These are phyloP conservation scores for Drosophila koepferae DNA, from an alignment of 2,888 invertebrate genomes.

Conservation along the genomic window DNA sequence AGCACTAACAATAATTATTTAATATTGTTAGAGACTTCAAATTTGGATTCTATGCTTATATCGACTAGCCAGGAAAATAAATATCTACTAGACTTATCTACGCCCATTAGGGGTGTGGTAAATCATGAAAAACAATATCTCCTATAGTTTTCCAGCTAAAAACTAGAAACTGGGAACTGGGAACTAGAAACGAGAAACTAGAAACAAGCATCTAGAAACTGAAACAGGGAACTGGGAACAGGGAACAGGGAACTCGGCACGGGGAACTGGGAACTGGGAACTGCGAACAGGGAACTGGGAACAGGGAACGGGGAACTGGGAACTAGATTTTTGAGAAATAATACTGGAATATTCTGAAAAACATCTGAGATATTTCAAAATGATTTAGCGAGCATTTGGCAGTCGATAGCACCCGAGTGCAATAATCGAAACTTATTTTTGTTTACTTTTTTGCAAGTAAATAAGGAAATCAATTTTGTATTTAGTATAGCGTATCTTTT, in stretches of 20 bases:
- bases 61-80: neutral
- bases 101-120: neutral
- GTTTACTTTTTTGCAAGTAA: slow-evolving; percentile 20
- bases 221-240: no score
- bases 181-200: no score
- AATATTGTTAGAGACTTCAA: neutral
- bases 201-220: no score
- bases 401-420: neutral
- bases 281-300: no score
- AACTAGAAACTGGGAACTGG: no score
- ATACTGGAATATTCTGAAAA: no score
- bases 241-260: no score
- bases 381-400: neutral
- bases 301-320: no score
- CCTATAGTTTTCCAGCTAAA: no score
- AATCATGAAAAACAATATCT: neutral
- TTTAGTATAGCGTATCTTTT: slow-evolving; percentile 31
- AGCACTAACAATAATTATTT: no score
- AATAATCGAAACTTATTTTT: neutral
- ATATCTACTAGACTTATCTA: neutral
- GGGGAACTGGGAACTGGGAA: no score
- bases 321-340: neutral
- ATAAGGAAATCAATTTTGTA: slow-evolving; percentile 59
- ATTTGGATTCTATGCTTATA: neutral
- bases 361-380: neutral